Conservation (phyloP, 2,797 vertebrate species). For the Leucoraja ocellata region DNA sequence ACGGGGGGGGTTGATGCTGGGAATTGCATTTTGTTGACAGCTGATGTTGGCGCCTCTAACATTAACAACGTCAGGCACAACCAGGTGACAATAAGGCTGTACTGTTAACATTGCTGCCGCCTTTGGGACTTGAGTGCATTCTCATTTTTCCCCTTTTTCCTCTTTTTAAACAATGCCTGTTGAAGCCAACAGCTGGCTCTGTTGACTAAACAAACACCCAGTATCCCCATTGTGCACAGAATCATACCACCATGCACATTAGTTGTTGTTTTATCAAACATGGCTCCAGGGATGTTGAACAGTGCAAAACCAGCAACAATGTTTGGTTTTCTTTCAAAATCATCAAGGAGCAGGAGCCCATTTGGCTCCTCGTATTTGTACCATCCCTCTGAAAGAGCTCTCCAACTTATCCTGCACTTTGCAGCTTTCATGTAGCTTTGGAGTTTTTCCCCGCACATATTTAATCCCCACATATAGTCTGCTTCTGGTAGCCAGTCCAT, state of each 20-base stretch:
- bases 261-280: background rate
- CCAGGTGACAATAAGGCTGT: background rate
- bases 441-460: background rate
- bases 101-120: background rate
- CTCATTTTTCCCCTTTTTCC: background rate
- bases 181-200: background rate
- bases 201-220: constrained; percentile 14
- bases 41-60: background rate
- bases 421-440: background rate
- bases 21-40: background rate
- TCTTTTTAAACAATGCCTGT: background rate
- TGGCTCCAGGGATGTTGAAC: background rate
- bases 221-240: background rate
- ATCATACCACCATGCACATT: background rate
- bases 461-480: background rate
- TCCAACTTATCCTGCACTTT: background rate
- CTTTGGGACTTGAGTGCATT: background rate
- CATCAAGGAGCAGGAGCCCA: background rate
- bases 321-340: background rate
- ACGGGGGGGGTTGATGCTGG: background rate
- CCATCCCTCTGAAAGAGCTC: background rate
- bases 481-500: background rate
- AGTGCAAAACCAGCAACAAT: background rate
- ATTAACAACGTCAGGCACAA: background rate
- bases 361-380: background rate